phyloP scores from a whole-genome alignment of 2,888 invertebrate genomes.

The Lithosia quadra region DNA sequence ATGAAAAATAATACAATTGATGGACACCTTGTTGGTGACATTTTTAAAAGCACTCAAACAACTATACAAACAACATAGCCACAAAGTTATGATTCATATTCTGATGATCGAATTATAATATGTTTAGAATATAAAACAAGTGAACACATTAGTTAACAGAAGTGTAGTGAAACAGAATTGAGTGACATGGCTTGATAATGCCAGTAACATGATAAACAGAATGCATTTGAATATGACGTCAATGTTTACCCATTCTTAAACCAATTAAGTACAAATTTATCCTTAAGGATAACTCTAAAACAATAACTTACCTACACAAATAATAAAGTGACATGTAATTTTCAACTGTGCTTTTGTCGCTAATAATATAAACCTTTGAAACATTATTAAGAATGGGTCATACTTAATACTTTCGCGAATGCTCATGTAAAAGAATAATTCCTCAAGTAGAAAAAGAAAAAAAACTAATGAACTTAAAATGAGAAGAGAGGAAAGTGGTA shows the following conservation, averaged over 20 bases:
- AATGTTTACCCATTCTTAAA: constrained; percentile 1
- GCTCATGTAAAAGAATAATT: no score
- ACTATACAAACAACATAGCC: neutral
- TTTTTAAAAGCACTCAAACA: constrained; percentile 18
- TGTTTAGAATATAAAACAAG: neutral
- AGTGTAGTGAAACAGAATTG: constrained; percentile 23
- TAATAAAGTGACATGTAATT: no score
- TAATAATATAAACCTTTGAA: no score
- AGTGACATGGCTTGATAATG: constrained; percentile 18
- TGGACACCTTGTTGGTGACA: constrained; percentile 22
- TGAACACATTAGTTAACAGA: neutral
- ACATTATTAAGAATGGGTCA: no score
- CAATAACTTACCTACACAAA: neutral
- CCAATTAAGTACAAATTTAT: neutral
- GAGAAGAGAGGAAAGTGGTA: no score
- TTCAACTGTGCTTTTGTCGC: no score
- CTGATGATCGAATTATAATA: neutral
- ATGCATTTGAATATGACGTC: constrained; percentile 14
- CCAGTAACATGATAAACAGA: constrained; percentile 17
- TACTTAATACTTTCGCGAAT: no score
- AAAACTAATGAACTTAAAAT: no score
- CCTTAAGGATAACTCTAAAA: neutral
- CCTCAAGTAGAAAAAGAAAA: no score
- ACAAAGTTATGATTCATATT: neutral
- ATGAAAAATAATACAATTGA: constrained; percentile 24